phyloP scores from a whole-genome alignment of 64 coral and sea anemone genomes.

The Platygyra sinensis region DNA sequence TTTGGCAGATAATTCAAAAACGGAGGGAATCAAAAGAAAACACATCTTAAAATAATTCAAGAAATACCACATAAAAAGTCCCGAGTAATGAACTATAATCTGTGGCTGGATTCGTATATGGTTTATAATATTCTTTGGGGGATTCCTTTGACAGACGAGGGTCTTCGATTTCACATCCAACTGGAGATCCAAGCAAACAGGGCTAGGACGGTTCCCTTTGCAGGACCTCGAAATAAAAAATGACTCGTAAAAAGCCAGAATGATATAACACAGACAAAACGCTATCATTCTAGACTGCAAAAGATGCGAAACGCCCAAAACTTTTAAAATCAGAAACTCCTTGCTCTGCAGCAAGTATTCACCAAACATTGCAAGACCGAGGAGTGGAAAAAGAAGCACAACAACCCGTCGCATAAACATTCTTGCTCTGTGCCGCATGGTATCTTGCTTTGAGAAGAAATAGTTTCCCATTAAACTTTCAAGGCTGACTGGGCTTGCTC shows the following conservation, averaged over 20 bases:
- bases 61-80: background rate
- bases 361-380: no score
- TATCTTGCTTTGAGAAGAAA: background rate
- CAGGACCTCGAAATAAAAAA: no score
- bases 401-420: no score
- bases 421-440: background rate
- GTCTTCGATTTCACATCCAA: background rate
- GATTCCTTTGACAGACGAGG: background rate
- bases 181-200: background rate
- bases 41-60: background rate
- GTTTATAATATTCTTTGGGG: background rate
- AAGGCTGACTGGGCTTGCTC: background rate
- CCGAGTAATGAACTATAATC: background rate
- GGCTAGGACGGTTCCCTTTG: background rate
- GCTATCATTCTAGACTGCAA: no score
- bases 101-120: conserved; percentile 3
- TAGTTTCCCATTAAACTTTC: background rate
- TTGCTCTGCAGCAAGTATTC: no score
- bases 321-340: no score
- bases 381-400: no score
- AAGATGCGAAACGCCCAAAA: no score
- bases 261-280: no score
- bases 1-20: background rate
- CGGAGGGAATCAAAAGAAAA: background rate
- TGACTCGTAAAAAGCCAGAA: no score